Percentiles rank a stretch among this genome's conserved stretches.
Evolutionary conservation across 1,140 invertebrate species (phyloP).

Genomic region (Microplitis demolitor): DNA sequence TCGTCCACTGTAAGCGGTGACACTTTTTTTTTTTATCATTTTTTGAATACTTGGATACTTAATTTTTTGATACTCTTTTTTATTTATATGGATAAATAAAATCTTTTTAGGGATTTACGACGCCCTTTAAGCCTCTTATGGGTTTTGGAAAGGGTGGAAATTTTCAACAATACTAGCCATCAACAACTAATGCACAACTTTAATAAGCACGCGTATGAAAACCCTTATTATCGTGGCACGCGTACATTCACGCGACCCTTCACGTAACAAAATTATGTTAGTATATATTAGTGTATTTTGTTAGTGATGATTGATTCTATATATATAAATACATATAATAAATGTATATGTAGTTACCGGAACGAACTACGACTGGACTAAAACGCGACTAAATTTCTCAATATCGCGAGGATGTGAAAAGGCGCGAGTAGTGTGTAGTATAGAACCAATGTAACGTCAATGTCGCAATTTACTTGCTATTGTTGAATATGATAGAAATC

Average conservation of each 20-base stretch:
- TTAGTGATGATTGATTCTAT: too few relatives aligned
- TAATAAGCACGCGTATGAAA: background rate
- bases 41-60: background rate
- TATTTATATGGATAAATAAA: background rate
- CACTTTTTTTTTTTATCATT: background rate
- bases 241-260: background rate
- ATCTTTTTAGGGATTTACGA: constrained; percentile 1
- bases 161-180: background rate
- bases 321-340: too few relatives aligned
- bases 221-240: background rate
- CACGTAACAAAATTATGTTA: too few relatives aligned
- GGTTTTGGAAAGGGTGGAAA: background rate
- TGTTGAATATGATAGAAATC: background rate
- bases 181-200: background rate
- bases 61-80: background rate
- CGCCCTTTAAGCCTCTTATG: background rate
- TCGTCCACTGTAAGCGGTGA: too few relatives aligned
- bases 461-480: constrained; percentile 14
- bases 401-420: background rate
- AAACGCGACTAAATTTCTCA: constrained; percentile 2
- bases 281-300: too few relatives aligned
- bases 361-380: background rate
- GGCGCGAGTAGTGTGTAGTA: too few relatives aligned
- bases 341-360: background rate
- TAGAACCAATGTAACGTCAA: background rate